These are phyloP conservation scores for Hypotaenidia philippensis DNA, from an alignment of 2,797 vertebrate species.

Conservation along the genomic window DNA sequence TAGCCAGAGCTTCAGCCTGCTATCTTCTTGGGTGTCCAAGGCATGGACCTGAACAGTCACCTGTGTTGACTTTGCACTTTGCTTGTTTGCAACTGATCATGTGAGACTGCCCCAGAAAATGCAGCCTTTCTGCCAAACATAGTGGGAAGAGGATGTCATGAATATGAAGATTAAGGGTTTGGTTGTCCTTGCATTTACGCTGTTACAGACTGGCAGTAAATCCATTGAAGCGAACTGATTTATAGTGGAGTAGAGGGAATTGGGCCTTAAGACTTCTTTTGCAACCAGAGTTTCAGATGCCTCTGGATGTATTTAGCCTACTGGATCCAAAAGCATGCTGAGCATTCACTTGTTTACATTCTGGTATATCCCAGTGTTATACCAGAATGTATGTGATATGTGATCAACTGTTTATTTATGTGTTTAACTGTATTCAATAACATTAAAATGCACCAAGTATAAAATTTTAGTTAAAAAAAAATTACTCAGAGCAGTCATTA, in stretches of 20 bases:
- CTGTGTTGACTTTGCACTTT: not conserved
- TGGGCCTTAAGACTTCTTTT: not conserved
- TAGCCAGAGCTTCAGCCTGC: not conserved
- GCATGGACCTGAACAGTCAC: not conserved
- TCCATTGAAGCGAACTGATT: not conserved
- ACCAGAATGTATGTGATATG: not conserved
- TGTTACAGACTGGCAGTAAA: not conserved
- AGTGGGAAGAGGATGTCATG: not conserved
- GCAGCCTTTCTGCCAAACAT: not conserved
- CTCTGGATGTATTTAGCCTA: not conserved
- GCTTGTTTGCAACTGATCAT: not conserved
- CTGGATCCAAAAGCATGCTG: not conserved
- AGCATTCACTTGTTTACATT: not conserved
- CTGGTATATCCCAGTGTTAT: not conserved
- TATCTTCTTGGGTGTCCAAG: not conserved
- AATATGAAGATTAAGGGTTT: not conserved
- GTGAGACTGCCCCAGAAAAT: not conserved
- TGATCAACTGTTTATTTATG: not conserved
- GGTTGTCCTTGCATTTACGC: not conserved
- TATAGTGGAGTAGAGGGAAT: not conserved
- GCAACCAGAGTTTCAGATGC: not conserved
- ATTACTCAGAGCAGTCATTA: not conserved
- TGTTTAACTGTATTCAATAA: not conserved
- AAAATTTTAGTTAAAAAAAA: not conserved
- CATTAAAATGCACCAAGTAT: not conserved